Conservation (phyloP, 2,888 invertebrate genomes). For the Rugalucina vietnamica region DNA sequence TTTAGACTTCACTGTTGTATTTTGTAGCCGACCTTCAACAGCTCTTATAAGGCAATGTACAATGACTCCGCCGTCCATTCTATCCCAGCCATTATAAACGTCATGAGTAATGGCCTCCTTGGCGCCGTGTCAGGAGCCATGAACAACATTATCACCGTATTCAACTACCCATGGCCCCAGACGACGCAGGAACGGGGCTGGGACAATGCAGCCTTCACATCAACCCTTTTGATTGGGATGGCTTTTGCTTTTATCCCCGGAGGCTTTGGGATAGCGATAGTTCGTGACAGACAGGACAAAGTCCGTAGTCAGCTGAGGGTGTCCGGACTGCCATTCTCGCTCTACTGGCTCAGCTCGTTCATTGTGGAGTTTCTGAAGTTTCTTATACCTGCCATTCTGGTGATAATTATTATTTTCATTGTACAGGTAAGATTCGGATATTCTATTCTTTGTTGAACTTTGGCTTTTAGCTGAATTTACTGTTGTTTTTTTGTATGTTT, state of each 20-base stretch:
- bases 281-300: conserved; percentile 93
- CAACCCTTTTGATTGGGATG: conserved; percentile 92
- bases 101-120: conserved; percentile 72
- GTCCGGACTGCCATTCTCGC: conserved; percentile 87
- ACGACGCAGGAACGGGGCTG: conserved; percentile 81
- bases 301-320: conserved; percentile 93
- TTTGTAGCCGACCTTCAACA: conserved; percentile 26
- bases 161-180: conserved; percentile 72
- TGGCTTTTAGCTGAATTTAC: too few relatives aligned
- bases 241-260: conserved; percentile 91
- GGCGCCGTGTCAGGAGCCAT: conserved; percentile 29
- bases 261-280: conserved; percentile 91
- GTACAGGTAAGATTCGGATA: conserved; percentile 77
- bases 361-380: conserved; percentile 70
- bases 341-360: conserved; percentile 78
- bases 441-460: too few relatives aligned
- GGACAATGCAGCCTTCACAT: conserved; percentile 89
- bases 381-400: conserved; percentile 83
- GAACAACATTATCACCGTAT: conserved; percentile 41
- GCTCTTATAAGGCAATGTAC: conserved; percentile 73
- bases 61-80: conserved; percentile 93
- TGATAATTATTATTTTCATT: conserved; percentile 87
- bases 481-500: too few relatives aligned
- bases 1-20: background rate
- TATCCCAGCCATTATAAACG: conserved; percentile 87